A percentile compares a stretch with the other conserved stretches of the same genome.
These are phyloP conservation scores for Maccullochella peelii DNA, from an alignment of 2,113 vertebrate species.

Conservation along the genomic window DNA sequence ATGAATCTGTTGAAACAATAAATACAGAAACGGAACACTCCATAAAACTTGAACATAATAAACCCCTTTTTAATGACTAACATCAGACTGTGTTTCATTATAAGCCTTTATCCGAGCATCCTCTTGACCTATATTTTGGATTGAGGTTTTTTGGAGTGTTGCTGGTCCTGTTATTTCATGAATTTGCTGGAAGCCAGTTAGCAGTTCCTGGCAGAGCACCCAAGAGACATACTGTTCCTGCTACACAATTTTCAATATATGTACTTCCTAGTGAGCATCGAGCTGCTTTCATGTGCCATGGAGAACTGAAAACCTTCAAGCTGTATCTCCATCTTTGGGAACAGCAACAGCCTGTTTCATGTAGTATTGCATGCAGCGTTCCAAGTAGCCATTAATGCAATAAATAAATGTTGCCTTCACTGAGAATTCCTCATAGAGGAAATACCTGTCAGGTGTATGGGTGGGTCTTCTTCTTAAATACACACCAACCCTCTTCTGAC, in stretches of 20 bases:
- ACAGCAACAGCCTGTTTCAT: background rate
- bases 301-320: background rate
- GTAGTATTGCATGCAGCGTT: background rate
- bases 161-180: slow-evolving; percentile 22
- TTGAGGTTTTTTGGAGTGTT: slow-evolving; percentile 1
- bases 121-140: slow-evolving; percentile 31
- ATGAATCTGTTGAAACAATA: background rate
- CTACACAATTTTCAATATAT: background rate
- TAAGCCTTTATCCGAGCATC: slow-evolving; percentile 5
- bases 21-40: background rate
- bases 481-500: background rate
- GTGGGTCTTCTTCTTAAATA: background rate
- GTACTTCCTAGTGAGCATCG: background rate
- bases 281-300: background rate
- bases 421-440: background rate
- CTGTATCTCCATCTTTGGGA: background rate
- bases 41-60: background rate
- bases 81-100: slow-evolving; percentile 1
- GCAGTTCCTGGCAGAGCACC: slow-evolving; percentile 17
- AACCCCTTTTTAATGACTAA: background rate
- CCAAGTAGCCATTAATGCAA: background rate
- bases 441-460: background rate
- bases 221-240: slow-evolving; percentile 4
- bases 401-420: background rate
- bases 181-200: slow-evolving; percentile 16